Conservation (phyloP, 2,888 invertebrate genomes). For the Oligia latruncula region DNA sequence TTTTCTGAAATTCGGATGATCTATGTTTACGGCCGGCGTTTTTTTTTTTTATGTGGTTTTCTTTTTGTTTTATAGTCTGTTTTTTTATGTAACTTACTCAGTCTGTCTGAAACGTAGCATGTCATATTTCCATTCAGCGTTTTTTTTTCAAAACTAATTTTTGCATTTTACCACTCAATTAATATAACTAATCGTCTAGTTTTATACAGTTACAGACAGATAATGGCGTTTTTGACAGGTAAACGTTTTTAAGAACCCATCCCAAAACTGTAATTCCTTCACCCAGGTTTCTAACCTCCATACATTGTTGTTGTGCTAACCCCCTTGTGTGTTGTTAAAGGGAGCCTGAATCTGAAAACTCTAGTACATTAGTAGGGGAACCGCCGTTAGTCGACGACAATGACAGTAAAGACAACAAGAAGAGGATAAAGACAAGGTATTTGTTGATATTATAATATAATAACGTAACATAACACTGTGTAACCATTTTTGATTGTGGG, state of each 20-base stretch:
- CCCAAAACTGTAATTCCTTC: background rate
- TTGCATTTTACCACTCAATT: background rate
- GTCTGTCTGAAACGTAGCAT: background rate
- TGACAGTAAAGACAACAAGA: conserved; percentile 80
- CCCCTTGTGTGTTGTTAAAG: conserved; percentile 65
- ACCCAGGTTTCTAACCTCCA: conserved; percentile 15
- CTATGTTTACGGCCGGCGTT: too few species aligned
- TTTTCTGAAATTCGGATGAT: background rate
- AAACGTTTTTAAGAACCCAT: background rate
- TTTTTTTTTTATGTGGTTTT: background rate
- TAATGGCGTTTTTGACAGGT: background rate
- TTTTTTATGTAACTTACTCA: background rate
- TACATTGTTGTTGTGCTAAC: conserved; percentile 37
- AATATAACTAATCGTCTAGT: background rate
- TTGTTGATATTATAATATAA: background rate
- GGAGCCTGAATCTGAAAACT: conserved; percentile 84
- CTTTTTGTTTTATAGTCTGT: background rate
- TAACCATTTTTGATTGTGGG: background rate
- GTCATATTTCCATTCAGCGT: background rate
- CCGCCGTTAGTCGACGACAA: conserved; percentile 81
- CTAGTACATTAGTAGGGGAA: conserved; percentile 85
- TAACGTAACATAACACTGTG: background rate
- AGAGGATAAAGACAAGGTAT: conserved; percentile 86
- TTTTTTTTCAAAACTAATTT: background rate
- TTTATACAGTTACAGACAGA: background rate